phyloP scores from a whole-genome alignment of 1,140 invertebrate species.

The Drosophila virilis region DNA sequence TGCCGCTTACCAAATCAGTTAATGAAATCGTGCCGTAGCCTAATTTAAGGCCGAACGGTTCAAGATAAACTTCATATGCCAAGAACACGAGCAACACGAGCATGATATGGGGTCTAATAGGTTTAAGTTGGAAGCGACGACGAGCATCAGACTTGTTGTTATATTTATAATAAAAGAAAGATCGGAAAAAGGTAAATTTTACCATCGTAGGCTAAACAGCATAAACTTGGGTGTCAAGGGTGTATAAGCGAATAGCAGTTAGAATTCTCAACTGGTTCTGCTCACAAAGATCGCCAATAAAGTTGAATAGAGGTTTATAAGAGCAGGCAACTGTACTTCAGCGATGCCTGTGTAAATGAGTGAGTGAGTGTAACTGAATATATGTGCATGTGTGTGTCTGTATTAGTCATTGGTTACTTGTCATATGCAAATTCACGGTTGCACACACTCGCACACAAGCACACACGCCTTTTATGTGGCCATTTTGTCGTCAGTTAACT shows the following conservation, averaged over 20 bases:
- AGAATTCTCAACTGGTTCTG: not conserved
- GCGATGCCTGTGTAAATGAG: too few species aligned
- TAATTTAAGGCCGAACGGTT: not conserved
- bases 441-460: not conserved
- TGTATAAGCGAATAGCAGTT: not conserved
- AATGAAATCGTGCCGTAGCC: not conserved
- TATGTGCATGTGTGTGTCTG: not conserved
- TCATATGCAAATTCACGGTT: slow-evolving; percentile 30
- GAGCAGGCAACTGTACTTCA: not conserved
- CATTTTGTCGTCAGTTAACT: slow-evolving; percentile 19
- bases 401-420: slow-evolving; percentile 30
- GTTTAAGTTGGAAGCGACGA: not conserved
- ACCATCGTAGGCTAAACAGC: too few species aligned
- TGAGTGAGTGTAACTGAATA: not conserved
- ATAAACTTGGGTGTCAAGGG: too few species aligned
- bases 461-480: not conserved
- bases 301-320: not conserved
- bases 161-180: too few species aligned
- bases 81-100: not conserved
- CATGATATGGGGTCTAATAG: not conserved
- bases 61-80: not conserved
- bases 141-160: too few species aligned
- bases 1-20: not conserved
- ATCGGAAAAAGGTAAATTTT: too few species aligned
- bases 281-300: not conserved